Base-by-base conservation (phyloP, 2,797 vertebrate genomes). In the Chaetodon trifasciatus region DNA sequence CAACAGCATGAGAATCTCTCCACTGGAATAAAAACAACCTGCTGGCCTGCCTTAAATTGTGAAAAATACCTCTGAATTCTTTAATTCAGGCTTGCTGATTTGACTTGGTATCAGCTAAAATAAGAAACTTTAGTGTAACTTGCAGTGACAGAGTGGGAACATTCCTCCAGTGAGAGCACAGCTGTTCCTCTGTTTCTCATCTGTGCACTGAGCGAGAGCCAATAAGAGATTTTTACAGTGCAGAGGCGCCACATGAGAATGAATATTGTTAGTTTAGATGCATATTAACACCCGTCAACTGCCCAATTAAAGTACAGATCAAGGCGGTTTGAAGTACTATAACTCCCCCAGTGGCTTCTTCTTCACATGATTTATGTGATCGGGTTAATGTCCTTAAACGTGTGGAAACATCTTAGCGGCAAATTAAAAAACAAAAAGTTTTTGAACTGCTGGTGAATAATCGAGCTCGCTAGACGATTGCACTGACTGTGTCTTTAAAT, bases 121-220 rank as follows among this genome's bases (percentile, higher is more conserved):
- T 12, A 7, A 37, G 1, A 15, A 10, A 40, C 9, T 32, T 46
- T 1, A 42, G 12, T 21, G 21, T 58, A 50, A 70, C 52, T 44
- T 44, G 17, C 39, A 61, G 23, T 47, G 46, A 47, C 57, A 46
- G 19, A 32, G 56, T 61, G 65, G 49, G 74, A 66, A 81, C 35
- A 74, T 60, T 47, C 58, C 60, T 73, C 40, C 9, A 42, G n/a
- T 32, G 62, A 46, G 56, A 56, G 24, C 42, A 37, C 65, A 77
- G 78, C 70, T 74, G 78, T 49, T 66, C 21, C 24, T 52, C 21
- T 28, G 62, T 60, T 23, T 17, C 21, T 19, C 42, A 42, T 55
- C 8, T 60, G 37, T 62, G 28, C 44, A 16, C 37, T 62, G 8
- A 81, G 9, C 5, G 3, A 50, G 42, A 16, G 71, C 56, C 58